A percentile compares a stretch with the other conserved stretches of the same genome.
These are phyloP conservation scores for Homarus gammarus DNA, from an alignment of 2,888 invertebrate genomes.

Conservation along the genomic window DNA sequence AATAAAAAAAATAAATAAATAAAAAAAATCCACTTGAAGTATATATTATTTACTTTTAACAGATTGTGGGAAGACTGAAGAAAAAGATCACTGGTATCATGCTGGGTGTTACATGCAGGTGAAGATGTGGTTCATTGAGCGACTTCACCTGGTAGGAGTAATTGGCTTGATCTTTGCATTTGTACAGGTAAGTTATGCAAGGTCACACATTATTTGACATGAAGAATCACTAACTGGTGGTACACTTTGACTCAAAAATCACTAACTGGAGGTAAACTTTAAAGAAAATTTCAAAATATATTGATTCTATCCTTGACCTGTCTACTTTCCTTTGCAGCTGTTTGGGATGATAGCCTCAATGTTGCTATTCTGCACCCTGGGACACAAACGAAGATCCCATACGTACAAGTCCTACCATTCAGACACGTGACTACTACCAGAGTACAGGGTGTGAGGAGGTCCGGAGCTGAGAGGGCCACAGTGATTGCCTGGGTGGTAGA, in stretches of 20 bases:
- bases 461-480: neutral
- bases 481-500: neutral
- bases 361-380: constrained; percentile 87
- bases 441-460: constrained; percentile 33
- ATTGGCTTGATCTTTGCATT: constrained; percentile 88
- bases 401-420: constrained; percentile 86
- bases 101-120: constrained; percentile 88
- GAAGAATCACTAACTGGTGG: no score
- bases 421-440: constrained; percentile 79
- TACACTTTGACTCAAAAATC: no score
- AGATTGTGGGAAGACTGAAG: constrained; percentile 78
- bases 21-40: no score
- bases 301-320: no score
- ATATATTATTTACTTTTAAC: no score
- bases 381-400: constrained; percentile 84
- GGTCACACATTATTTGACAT: neutral
- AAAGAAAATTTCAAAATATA: no score
- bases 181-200: constrained; percentile 83
- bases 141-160: constrained; percentile 89
- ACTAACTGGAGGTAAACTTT: no score
- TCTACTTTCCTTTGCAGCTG: constrained; percentile 82
- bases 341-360: constrained; percentile 88
- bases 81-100: constrained; percentile 83
- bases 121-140: constrained; percentile 87
- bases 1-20: neutral